Evolutionary conservation across 2,797 vertebrate species (phyloP).

Genomic region (Acomys russatus): DNA sequence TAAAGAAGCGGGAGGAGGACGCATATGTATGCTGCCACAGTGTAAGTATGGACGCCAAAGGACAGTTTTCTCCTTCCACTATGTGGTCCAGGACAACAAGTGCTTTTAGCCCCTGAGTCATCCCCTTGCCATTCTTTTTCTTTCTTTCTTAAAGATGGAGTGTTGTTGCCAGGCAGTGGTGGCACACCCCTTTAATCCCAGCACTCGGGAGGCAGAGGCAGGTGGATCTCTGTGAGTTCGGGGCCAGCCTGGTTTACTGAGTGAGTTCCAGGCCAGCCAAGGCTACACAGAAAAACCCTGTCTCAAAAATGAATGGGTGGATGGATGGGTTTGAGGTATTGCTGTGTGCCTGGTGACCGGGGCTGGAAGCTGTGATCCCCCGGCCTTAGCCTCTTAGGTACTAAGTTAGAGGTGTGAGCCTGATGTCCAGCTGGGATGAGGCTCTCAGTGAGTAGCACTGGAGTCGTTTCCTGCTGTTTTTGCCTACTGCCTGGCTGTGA

Average conservation of each 20-base stretch:
- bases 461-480: neutral
- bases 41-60: neutral
- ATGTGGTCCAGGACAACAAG: neutral
- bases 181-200: neutral
- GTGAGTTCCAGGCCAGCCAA: neutral
- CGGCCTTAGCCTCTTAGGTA: neutral
- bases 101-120: neutral
- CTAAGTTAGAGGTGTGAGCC: neutral
- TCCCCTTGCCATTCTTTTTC: neutral
- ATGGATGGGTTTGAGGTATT: neutral
- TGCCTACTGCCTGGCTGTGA: neutral
- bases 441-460: constrained; percentile 2
- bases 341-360: neutral
- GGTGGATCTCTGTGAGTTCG: neutral
- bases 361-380: neutral
- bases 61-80: neutral
- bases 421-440: neutral
- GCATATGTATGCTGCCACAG: no score
- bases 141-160: no score
- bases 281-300: neutral
- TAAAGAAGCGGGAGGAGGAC: neutral
- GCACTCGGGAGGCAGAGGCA: neutral
- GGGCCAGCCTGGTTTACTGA: neutral
- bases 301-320: neutral
- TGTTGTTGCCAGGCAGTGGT: no score